These are phyloP conservation scores for Prunella strophiata DNA, from an alignment of 2,797 vertebrate genomes.

Conservation along the genomic window DNA sequence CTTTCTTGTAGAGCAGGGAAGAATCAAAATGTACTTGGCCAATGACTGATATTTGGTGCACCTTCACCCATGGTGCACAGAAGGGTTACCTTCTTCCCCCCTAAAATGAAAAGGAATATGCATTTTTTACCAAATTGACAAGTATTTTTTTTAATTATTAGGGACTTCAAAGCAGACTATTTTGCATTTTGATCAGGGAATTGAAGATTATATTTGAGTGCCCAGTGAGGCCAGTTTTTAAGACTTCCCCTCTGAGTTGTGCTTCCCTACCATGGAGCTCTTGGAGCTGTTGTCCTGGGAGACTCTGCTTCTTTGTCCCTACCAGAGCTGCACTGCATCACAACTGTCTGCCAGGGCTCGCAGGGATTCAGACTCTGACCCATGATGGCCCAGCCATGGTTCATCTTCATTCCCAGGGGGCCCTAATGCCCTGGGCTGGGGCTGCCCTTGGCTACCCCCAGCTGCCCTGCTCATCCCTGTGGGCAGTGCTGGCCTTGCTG, in stretches of 20 bases:
- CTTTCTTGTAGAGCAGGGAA: neutral
- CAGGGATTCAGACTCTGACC: neutral
- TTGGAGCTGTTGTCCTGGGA: neutral
- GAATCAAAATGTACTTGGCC: neutral
- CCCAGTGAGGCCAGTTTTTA: neutral
- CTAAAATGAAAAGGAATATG: neutral
- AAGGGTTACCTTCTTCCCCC: accelerated
- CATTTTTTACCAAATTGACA: neutral
- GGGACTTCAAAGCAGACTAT: neutral
- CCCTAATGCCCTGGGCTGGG: neutral
- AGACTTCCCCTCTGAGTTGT: neutral
- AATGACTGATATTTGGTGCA: neutral
- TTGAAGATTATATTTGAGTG: neutral
- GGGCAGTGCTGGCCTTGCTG: accelerated
- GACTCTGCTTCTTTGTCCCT: neutral
- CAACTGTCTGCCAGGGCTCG: neutral
- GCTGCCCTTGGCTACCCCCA: neutral
- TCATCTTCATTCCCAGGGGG: neutral
- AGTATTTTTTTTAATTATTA: neutral
- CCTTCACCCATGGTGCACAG: neutral
- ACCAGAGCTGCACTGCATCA: neutral
- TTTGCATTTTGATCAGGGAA: neutral
- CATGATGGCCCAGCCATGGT: accelerated
- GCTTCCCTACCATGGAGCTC: neutral
- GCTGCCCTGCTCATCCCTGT: neutral